These are phyloP conservation scores for Amiota communis DNA, from an alignment of 2,888 invertebrate species.

Conservation along the genomic window DNA sequence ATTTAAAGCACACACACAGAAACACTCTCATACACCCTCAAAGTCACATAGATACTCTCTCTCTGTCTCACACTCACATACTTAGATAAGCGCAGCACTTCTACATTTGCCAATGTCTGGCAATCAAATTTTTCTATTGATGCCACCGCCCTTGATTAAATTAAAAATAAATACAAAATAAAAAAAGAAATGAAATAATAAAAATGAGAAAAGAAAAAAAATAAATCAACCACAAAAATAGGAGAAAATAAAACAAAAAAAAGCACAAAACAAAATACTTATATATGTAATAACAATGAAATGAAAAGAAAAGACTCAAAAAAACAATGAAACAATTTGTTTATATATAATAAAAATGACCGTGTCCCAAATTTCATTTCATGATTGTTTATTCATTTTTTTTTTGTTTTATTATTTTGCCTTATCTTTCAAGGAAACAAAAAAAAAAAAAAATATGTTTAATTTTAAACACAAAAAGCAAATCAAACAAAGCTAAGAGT, in stretches of 20 bases:
- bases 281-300: slow-evolving; percentile 43
- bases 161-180: slow-evolving; percentile 28
- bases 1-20: too few species aligned
- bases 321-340: slow-evolving; percentile 54
- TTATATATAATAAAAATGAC: slow-evolving; percentile 71
- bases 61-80: too few species aligned
- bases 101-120: too few species aligned
- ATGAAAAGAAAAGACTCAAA: slow-evolving; percentile 36
- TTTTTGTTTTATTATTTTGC: slow-evolving; percentile 41
- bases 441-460: slow-evolving; percentile 40
- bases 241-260: slow-evolving; percentile 49
- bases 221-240: background rate
- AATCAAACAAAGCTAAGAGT: too few species aligned
- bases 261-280: slow-evolving; percentile 52
- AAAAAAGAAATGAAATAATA: slow-evolving; percentile 30
- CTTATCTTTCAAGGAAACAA: slow-evolving; percentile 73
- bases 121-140: background rate
- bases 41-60: too few species aligned
- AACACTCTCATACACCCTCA: too few species aligned
- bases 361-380: slow-evolving; percentile 62
- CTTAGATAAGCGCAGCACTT: too few species aligned
- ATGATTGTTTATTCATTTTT: too few species aligned
- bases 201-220: slow-evolving; percentile 35
- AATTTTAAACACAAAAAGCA: too few species aligned
- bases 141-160: slow-evolving; percentile 39